phyloP scores from a whole-genome alignment of 2,113 vertebrate species.

The Atlantisia rogersi region DNA sequence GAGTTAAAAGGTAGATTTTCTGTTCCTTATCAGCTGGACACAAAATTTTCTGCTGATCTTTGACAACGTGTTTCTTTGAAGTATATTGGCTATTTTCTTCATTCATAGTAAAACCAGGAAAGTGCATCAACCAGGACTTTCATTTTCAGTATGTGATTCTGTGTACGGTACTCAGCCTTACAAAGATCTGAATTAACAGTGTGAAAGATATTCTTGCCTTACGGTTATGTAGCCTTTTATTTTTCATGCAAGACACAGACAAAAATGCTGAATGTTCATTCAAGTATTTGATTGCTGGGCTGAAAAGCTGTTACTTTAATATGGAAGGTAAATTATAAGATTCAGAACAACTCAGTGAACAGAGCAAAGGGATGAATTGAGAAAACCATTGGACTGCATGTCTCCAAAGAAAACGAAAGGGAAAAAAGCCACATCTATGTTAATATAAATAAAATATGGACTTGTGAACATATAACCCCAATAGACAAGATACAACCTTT shows the following conservation, averaged over 20 bases:
- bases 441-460: background rate
- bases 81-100: background rate
- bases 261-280: background rate
- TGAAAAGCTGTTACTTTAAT: conserved; percentile 1
- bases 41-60: background rate
- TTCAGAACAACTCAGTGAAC: background rate
- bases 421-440: background rate
- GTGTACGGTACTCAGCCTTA: background rate
- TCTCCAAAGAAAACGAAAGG: background rate
- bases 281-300: background rate
- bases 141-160: background rate
- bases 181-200: background rate
- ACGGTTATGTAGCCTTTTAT: background rate
- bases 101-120: background rate
- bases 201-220: background rate
- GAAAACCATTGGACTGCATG: background rate
- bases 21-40: background rate
- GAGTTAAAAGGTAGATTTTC: background rate
- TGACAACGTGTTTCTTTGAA: background rate
- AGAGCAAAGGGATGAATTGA: background rate
- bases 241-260: background rate
- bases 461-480: background rate
- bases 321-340: background rate
- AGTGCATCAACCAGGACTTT: background rate
- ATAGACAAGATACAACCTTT: background rate